These are phyloP conservation scores for Antitype chi DNA, from an alignment of 2,888 invertebrate species.

Conservation along the genomic window DNA sequence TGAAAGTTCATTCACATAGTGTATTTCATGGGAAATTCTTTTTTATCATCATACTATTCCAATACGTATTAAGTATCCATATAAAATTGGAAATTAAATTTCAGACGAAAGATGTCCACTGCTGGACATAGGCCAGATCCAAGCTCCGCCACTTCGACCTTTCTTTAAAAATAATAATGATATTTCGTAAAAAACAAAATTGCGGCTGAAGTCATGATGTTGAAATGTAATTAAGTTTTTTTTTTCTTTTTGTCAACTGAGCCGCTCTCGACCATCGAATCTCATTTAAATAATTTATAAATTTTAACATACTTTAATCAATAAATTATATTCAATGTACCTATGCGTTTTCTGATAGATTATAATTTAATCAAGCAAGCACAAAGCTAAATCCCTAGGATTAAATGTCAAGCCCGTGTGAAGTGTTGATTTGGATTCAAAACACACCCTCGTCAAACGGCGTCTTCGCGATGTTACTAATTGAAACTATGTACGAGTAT, in stretches of 20 bases:
- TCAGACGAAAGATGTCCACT: no score
- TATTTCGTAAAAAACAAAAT: no score
- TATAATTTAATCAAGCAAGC: conserved; percentile 36
- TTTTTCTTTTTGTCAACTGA: background rate
- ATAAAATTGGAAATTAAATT: no score
- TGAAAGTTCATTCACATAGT: background rate
- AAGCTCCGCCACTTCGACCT: no score
- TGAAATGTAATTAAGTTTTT: no score
- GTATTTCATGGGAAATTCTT: background rate
- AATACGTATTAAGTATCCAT: background rate
- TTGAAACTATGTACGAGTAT: conserved; percentile 71
- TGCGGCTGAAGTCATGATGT: no score
- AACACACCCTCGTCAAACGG: conserved; percentile 74
- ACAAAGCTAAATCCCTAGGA: conserved; percentile 42
- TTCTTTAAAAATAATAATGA: no score
- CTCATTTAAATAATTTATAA: background rate
- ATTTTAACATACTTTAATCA: background rate
- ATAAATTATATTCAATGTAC: background rate
- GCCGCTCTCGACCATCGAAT: no score
- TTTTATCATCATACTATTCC: background rate
- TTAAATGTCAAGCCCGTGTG: conserved; percentile 47
- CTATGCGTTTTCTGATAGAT: conserved; percentile 9
- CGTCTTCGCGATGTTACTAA: conserved; percentile 64
- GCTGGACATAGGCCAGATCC: no score
- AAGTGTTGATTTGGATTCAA: conserved; percentile 60